A percentile compares a stretch with the other conserved stretches of the same genome.
phyloP scores from a whole-genome alignment of 2,888 invertebrate species.

The Plagodis dolabraria region DNA sequence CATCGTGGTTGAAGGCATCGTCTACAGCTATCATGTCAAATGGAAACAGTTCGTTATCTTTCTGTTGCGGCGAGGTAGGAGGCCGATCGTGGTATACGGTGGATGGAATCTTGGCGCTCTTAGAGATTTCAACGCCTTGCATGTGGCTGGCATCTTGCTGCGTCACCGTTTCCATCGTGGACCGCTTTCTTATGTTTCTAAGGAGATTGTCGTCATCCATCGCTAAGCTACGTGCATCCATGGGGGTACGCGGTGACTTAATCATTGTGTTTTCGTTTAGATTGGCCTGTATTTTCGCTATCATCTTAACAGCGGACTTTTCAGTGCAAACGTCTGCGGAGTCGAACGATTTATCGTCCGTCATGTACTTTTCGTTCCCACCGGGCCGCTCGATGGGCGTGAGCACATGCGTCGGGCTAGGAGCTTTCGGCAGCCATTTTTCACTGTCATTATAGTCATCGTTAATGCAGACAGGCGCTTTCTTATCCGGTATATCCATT shows the following conservation, averaged over 20 bases:
- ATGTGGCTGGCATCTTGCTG: conserved; percentile 76
- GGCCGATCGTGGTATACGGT: conserved; percentile 82
- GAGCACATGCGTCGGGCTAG: conserved; percentile 69
- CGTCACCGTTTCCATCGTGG: conserved; percentile 62
- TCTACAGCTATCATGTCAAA: conserved; percentile 87
- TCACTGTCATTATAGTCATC: conserved; percentile 63
- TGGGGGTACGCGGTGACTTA: conserved; percentile 79
- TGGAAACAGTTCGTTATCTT: conserved; percentile 86
- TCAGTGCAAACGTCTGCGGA: conserved; percentile 64
- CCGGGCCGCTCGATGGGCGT: conserved; percentile 74
- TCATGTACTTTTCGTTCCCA: conserved; percentile 77
- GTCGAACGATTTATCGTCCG: conserved; percentile 74
- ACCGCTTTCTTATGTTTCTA: conserved; percentile 63
- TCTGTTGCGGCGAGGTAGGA: conserved; percentile 89
- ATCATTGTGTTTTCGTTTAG: conserved; percentile 81
- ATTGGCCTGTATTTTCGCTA: conserved; percentile 79
- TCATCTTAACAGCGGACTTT: conserved; percentile 77
- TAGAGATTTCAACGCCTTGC: conserved; percentile 77
- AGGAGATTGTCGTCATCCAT: conserved; percentile 65
- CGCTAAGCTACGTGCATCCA: conserved; percentile 75
- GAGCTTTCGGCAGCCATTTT: conserved; percentile 73
- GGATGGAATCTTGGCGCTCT: conserved; percentile 79
- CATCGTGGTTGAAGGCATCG: conserved; percentile 88
- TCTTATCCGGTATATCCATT: conserved; percentile 51
- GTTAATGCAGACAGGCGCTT: conserved; percentile 50